phyloP scores from a whole-genome alignment of 2,113 vertebrate genomes.

The Henicopernis longicauda region DNA sequence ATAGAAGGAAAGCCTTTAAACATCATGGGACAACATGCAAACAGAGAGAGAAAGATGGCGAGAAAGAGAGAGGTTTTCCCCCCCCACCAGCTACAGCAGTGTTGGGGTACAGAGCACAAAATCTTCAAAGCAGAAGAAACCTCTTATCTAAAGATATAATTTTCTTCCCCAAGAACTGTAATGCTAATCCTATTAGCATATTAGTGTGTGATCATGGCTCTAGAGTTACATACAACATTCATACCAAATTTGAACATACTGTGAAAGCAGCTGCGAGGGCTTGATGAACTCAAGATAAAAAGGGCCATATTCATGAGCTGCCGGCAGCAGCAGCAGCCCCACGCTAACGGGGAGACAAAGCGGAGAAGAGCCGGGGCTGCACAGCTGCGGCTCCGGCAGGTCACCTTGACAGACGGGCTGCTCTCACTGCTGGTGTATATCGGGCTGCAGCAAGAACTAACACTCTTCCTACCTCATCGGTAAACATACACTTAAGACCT shows the following conservation, averaged over 20 bases:
- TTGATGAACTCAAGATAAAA: not conserved
- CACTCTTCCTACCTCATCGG: rapidly evolving
- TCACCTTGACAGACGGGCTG: not conserved
- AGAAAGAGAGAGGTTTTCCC: not conserved
- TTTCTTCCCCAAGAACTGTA: not conserved
- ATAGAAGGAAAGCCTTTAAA: not conserved
- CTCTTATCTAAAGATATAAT: not conserved
- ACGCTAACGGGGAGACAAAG: rapidly evolving
- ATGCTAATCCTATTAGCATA: constrained; percentile 32
- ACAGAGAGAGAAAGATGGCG: not conserved
- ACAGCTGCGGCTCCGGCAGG: not conserved
- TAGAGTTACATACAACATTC: not conserved
- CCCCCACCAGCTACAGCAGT: not conserved
- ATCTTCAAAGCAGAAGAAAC: not conserved
- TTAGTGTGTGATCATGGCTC: not conserved
- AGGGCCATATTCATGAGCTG: not conserved
- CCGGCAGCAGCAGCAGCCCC: not conserved
- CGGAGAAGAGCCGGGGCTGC: not conserved
- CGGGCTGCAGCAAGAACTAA: not conserved
- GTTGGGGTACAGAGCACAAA: not conserved
- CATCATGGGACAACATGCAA: not conserved
- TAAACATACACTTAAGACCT: rapidly evolving
- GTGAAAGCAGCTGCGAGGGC: not conserved
- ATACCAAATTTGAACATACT: not conserved
- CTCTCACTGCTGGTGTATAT: rapidly evolving